A percentile compares a stretch with the other conserved stretches of the same genome.
Evolutionary conservation across 2,113 vertebrate genomes (phyloP).

Genomic region (Erythrolamprus reginae): DNA sequence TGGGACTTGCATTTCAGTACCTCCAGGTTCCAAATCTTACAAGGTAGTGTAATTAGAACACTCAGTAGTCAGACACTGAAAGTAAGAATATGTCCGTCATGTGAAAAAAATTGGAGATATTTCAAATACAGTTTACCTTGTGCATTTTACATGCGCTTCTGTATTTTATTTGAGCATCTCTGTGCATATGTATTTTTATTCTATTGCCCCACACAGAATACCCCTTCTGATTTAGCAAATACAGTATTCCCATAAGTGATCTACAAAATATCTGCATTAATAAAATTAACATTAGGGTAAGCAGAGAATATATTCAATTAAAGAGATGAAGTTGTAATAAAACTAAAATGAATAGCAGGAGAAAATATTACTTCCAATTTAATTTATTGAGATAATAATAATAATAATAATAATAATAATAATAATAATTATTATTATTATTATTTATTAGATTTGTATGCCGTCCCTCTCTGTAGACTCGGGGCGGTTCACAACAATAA

Average conservation of each 20-base stretch:
- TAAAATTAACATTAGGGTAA: not conserved
- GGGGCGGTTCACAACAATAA: too few relatives aligned
- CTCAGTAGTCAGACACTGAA: not conserved
- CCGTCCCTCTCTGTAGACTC: too few relatives aligned
- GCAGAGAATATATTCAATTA: not conserved
- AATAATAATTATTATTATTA: too few relatives aligned
- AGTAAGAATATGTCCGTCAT: not conserved
- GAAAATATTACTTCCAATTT: not conserved
- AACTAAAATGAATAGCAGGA: not conserved
- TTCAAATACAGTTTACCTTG: not conserved
- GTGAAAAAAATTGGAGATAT: not conserved
- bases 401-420: too few relatives aligned
- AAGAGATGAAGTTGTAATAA: not conserved
- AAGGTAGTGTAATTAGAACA: not conserved
- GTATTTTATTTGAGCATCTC: not conserved
- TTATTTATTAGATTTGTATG: too few relatives aligned
- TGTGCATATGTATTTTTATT: not conserved
- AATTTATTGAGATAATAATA: not conserved
- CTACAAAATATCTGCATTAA: not conserved
- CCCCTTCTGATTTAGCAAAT: not conserved
- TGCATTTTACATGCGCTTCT: not conserved
- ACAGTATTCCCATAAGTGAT: not conserved
- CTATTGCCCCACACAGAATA: constrained; percentile 34
- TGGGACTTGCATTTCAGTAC: not conserved
- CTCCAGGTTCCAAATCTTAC: not conserved